These are phyloP conservation scores for Diplolepis rosae DNA, from an alignment of 2,888 invertebrate genomes.

Conservation along the genomic window DNA sequence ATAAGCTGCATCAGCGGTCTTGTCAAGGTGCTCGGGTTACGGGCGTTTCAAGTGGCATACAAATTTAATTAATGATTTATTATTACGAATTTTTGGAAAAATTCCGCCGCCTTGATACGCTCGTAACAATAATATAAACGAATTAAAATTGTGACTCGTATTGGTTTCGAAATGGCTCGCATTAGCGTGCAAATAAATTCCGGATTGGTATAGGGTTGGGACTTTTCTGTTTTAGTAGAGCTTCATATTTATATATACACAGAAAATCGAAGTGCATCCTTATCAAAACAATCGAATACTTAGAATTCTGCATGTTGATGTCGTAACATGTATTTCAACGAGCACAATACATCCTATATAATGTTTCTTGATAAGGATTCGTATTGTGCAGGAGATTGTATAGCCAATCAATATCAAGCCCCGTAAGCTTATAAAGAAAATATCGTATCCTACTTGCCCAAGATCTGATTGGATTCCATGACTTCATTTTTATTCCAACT, in stretches of 20 bases:
- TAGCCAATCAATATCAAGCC: constrained; percentile 48
- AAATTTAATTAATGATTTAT: too few relatives aligned
- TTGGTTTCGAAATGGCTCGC: too few relatives aligned
- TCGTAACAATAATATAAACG: too few relatives aligned
- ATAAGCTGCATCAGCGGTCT: too few relatives aligned
- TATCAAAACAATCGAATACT: neutral
- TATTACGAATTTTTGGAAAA: too few relatives aligned
- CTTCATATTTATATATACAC: neutral
- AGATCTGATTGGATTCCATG: constrained; percentile 40
- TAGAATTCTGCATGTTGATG: constrained; percentile 1
- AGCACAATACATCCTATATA: neutral
- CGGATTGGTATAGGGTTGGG: too few relatives aligned
- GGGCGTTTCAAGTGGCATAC: too few relatives aligned
- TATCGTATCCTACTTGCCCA: constrained; percentile 35
- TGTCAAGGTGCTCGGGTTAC: too few relatives aligned
- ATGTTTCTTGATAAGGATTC: constrained; percentile 32
- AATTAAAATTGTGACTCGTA: too few relatives aligned
- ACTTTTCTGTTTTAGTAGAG: too few relatives aligned
- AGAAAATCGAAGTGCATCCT: neutral
- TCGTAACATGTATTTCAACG: neutral
- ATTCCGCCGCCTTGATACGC: too few relatives aligned
- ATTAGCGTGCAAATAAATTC: too few relatives aligned
- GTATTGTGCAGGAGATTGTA: constrained; percentile 29
- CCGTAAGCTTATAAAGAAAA: constrained; percentile 52
- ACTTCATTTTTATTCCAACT: constrained; percentile 43